These are phyloP conservation scores for Myotis vivesi DNA, from an alignment of 2,797 vertebrate species.

Conservation along the genomic window DNA sequence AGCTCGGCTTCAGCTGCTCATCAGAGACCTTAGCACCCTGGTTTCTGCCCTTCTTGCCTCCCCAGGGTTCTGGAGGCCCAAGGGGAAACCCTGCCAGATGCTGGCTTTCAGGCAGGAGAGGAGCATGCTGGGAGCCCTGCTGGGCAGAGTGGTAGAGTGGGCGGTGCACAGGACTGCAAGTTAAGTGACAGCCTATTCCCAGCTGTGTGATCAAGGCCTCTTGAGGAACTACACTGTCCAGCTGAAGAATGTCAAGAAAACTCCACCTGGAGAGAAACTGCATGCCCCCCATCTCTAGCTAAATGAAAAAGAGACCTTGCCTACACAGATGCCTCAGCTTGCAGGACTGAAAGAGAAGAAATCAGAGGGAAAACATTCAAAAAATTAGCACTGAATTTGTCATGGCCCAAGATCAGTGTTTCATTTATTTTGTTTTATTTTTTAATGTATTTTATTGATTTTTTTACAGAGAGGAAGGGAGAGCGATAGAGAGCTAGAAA, in stretches of 20 bases:
- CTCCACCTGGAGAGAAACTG: background rate
- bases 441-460: no score
- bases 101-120: background rate
- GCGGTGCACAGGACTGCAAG: background rate
- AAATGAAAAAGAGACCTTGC: constrained; percentile 40
- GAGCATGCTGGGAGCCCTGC: background rate
- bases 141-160: background rate
- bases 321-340: constrained; percentile 50
- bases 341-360: constrained; percentile 40
- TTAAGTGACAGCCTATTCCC: background rate
- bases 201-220: background rate
- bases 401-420: constrained; percentile 65
- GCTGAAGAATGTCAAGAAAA: background rate
- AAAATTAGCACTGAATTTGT: constrained; percentile 35
- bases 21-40: background rate
- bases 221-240: background rate
- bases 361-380: constrained; percentile 23
- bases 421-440: constrained; percentile 50
- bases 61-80: background rate
- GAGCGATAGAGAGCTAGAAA: no score
- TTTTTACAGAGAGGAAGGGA: no score
- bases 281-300: background rate
- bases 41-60: background rate
- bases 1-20: background rate
- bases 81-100: background rate